phyloP scores from a whole-genome alignment of 1,140 invertebrate genomes.

The Lucilia cuprina region DNA sequence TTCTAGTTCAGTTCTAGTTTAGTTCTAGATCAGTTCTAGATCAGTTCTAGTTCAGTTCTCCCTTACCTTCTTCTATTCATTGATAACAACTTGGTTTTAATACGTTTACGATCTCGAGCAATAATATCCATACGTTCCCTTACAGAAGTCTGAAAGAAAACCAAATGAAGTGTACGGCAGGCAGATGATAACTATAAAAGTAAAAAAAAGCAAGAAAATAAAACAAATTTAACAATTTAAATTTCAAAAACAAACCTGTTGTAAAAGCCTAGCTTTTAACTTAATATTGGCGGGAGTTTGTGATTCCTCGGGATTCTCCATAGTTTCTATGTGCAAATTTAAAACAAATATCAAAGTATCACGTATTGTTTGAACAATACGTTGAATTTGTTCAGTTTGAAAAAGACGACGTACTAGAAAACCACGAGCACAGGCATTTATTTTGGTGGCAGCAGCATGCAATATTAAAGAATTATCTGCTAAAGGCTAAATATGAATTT shows the following conservation, averaged over 20 bases:
- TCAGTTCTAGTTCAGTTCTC: too few relatives aligned
- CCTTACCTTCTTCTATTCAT: conserved; percentile 43
- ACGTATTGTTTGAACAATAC: conserved; percentile 80
- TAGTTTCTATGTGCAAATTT: conserved; percentile 73
- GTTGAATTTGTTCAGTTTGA: conserved; percentile 79
- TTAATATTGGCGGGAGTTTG: conserved; percentile 70
- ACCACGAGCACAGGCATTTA: conserved; percentile 80
- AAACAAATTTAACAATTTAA: not conserved
- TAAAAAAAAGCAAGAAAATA: not conserved
- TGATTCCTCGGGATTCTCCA: conserved; percentile 65
- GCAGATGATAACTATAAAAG: conserved; percentile 69
- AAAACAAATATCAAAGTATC: conserved; percentile 79
- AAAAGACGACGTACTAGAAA: conserved; percentile 81
- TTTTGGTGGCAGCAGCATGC: conserved; percentile 68
- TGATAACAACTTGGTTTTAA: conserved; percentile 48
- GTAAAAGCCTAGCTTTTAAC: conserved; percentile 69
- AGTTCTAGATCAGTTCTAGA: too few relatives aligned
- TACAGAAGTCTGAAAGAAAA: conserved; percentile 65
- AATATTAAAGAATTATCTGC: not conserved
- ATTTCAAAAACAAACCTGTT: conserved; percentile 65
- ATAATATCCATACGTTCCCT: conserved; percentile 70
- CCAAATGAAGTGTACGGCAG: conserved; percentile 69
- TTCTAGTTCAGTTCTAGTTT: too few relatives aligned
- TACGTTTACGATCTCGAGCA: conserved; percentile 61
- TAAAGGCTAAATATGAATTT: not conserved